Evolutionary conservation across 2,888 invertebrate genomes (phyloP).

Genomic region (Himalopsyche kuldschensis): DNA sequence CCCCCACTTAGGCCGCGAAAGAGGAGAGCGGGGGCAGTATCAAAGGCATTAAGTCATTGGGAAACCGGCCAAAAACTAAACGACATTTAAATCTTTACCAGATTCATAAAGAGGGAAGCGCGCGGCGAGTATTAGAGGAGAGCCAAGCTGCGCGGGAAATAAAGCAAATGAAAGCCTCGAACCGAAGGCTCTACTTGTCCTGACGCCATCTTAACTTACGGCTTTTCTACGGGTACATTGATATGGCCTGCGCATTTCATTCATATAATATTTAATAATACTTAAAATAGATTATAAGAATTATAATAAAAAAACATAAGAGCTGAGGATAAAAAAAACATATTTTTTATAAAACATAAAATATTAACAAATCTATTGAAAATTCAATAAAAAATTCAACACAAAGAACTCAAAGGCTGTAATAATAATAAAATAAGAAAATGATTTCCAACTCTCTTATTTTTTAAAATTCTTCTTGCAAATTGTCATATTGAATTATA

Average conservation of each 20-base stretch:
- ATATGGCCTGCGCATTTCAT: background rate
- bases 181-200: background rate
- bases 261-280: too few relatives aligned
- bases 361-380: too few relatives aligned
- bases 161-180: conserved; percentile 19
- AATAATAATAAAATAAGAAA: too few relatives aligned
- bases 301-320: too few relatives aligned
- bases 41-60: conserved; percentile 35
- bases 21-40: conserved; percentile 6
- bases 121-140: conserved; percentile 12
- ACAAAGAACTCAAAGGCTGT: too few relatives aligned
- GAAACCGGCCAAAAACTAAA: conserved; percentile 33
- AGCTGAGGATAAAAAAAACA: too few relatives aligned
- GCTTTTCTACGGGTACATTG: conserved; percentile 11
- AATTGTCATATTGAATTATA: too few relatives aligned
- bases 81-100: conserved; percentile 24
- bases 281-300: too few relatives aligned
- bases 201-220: conserved; percentile 31
- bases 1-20: conserved; percentile 3
- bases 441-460: too few relatives aligned
- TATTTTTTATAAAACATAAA: too few relatives aligned
- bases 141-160: conserved; percentile 14
- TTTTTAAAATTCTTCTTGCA: too few relatives aligned
- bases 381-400: too few relatives aligned
- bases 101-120: conserved; percentile 13